Evolutionary conservation across 2,797 vertebrate species (phyloP).

Genomic region (Hozukius guyotensis): DNA sequence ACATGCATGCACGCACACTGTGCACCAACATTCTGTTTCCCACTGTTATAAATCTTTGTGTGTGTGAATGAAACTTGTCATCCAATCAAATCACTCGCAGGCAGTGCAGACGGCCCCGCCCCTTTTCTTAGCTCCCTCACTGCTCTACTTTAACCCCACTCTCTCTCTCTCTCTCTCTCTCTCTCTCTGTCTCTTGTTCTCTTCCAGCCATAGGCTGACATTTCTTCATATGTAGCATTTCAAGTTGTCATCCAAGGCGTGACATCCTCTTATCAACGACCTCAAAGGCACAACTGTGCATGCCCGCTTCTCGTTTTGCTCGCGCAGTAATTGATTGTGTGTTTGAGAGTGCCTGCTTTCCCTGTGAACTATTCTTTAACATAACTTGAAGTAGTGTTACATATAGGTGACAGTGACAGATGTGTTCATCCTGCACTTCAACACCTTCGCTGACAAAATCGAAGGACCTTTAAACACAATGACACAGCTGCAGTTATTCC

Average conservation of each 20-base stretch:
- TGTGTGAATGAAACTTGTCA: slow-evolving; percentile 66
- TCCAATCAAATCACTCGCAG: slow-evolving; percentile 65
- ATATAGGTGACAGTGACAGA: background rate
- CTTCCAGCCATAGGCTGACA: slow-evolving; percentile 4
- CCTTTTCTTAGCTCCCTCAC: slow-evolving; percentile 28
- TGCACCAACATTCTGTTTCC: slow-evolving; percentile 57
- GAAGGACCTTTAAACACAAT: background rate
- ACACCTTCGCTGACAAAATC: background rate
- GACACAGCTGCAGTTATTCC: slow-evolving; percentile 13
- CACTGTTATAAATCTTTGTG: slow-evolving; percentile 69
- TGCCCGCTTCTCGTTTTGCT: slow-evolving; percentile 24
- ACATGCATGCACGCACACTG: background rate
- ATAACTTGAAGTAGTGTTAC: background rate
- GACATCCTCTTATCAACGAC: slow-evolving; percentile 31
- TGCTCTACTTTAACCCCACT: slow-evolving; percentile 20
- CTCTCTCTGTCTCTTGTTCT: background rate
- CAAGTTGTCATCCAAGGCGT: background rate
- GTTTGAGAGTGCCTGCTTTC: background rate
- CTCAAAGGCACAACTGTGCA: background rate
- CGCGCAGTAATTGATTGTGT: background rate
- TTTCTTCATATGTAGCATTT: slow-evolving; percentile 9
- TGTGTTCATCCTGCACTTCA: slow-evolving; percentile 1
- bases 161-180: background rate
- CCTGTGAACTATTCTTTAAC: background rate
- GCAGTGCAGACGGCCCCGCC: slow-evolving; percentile 35